Percentiles rank a stretch among this genome's conserved stretches.
Evolutionary conservation across 2,797 vertebrate genomes (phyloP).

Genomic region (Atherinosoma microstoma): DNA sequence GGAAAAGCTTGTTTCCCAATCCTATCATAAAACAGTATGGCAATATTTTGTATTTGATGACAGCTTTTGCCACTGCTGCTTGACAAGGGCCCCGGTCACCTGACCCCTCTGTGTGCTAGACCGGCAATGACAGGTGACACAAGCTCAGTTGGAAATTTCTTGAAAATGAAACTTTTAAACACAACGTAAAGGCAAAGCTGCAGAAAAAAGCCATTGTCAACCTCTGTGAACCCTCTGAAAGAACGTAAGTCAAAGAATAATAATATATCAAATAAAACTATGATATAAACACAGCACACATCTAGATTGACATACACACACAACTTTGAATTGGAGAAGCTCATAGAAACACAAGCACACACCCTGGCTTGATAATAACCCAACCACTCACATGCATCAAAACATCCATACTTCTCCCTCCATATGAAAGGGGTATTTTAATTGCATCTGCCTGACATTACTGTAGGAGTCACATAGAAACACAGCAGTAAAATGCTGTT

Average conservation of each 20-base stretch:
- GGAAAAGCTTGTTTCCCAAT: conserved; percentile 38
- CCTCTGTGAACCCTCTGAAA: not conserved
- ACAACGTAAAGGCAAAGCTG: not conserved
- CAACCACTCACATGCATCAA: conserved; percentile 7
- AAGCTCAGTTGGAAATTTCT: not conserved
- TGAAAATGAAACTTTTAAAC: conserved; percentile 18
- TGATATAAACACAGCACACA: conserved; percentile 25
- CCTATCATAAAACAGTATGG: conserved; percentile 16
- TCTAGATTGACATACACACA: conserved; percentile 5
- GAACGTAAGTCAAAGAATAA: conserved; percentile 33
- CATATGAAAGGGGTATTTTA: conserved; percentile 5
- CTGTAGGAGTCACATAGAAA: conserved; percentile 2
- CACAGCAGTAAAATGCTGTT: conserved; percentile 4
- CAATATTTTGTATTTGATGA: conserved; percentile 35
- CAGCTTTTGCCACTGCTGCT: conserved; percentile 13
- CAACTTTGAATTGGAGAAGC: conserved; percentile 1
- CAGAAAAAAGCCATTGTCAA: conserved; percentile 9
- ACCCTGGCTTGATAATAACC: not conserved
- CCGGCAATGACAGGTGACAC: conserved; percentile 13
- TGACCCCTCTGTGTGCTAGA: conserved; percentile 5
- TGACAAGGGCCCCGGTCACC: conserved; percentile 14
- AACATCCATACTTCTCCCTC: not conserved
- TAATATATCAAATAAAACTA: conserved; percentile 43
- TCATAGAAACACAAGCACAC: conserved; percentile 6
- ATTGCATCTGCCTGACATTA: conserved; percentile 9